These are phyloP conservation scores for Sipha maydis DNA, from an alignment of 2,888 invertebrate genomes.

Conservation along the genomic window DNA sequence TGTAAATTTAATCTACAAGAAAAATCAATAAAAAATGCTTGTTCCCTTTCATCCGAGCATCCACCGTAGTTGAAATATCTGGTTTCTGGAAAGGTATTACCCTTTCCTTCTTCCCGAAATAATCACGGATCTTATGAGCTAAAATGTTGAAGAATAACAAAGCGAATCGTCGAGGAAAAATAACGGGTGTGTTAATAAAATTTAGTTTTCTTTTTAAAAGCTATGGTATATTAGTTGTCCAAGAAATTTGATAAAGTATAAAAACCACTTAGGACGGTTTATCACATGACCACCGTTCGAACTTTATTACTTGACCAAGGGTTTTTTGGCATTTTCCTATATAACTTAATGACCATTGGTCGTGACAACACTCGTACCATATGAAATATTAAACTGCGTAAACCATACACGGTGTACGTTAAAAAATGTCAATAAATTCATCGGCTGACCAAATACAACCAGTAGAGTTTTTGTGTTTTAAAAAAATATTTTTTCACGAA, in stretches of 20 bases:
- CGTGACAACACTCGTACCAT: background rate
- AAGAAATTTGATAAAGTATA: background rate
- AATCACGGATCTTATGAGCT: too few relatives aligned
- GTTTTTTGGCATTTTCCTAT: background rate
- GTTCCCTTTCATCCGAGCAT: too few relatives aligned
- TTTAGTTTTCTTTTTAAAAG: background rate
- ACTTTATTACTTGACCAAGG: background rate
- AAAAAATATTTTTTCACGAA: too few relatives aligned
- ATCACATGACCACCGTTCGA: background rate
- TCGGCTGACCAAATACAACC: too few relatives aligned
- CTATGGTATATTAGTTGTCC: background rate
- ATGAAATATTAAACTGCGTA: background rate
- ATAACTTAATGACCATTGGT: slow-evolving; percentile 18
- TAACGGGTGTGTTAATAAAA: background rate
- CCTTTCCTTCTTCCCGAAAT: too few relatives aligned
- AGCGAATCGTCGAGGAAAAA: background rate
- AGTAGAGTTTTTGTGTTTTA: too few relatives aligned
- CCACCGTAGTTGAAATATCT: too few relatives aligned
- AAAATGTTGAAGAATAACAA: too few relatives aligned
- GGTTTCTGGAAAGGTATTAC: too few relatives aligned
- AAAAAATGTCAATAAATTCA: too few relatives aligned
- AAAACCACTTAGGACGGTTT: slow-evolving; percentile 7
- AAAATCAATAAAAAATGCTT: too few relatives aligned
- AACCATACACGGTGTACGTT: background rate
- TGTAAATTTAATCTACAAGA: too few relatives aligned